Evolutionary conservation across 92 coral and sea anemone species (phyloP).

Genomic region (Porites cylindrica): DNA sequence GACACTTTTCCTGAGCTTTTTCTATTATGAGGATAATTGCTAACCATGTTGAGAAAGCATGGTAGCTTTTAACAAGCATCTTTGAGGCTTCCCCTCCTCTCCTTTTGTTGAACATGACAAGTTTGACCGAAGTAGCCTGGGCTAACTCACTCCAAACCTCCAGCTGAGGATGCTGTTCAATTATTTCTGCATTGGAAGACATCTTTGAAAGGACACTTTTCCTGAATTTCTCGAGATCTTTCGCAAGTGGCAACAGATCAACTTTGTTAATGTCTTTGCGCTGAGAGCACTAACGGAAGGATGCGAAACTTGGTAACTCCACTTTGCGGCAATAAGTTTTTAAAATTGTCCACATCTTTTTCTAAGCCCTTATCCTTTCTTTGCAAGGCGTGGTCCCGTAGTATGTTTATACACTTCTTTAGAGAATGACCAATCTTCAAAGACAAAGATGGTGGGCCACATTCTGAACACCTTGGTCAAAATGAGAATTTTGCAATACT

Average conservation of each 20-base stretch:
- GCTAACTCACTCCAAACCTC: constrained; percentile 35
- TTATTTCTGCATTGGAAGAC: not conserved
- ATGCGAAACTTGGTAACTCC: constrained; percentile 43
- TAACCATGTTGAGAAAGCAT: too few species aligned
- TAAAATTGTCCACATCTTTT: constrained; percentile 6
- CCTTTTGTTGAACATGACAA: constrained; percentile 54
- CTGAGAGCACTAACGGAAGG: constrained; percentile 35
- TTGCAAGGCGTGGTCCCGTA: constrained; percentile 37
- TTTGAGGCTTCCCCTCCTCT: constrained; percentile 65
- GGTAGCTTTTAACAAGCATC: constrained; percentile 17
- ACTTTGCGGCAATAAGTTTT: constrained; percentile 27
- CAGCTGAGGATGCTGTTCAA: constrained; percentile 14
- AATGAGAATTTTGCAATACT: constrained; percentile 26
- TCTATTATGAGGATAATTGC: too few species aligned
- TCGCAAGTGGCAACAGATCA: constrained; percentile 40
- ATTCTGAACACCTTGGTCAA: constrained; percentile 5
- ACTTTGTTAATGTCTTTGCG: constrained; percentile 41
- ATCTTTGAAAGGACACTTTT: constrained; percentile 33
- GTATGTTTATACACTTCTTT: constrained; percentile 46
- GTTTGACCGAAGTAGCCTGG: constrained; percentile 17
- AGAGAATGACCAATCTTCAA: not conserved
- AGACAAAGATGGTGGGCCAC: constrained; percentile 47
- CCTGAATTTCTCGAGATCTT: constrained; percentile 27
- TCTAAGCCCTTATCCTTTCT: constrained; percentile 27
- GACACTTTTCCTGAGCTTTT: constrained; percentile 20